Conservation (phyloP, 2,113 vertebrate species). For the Tyto alba region DNA sequence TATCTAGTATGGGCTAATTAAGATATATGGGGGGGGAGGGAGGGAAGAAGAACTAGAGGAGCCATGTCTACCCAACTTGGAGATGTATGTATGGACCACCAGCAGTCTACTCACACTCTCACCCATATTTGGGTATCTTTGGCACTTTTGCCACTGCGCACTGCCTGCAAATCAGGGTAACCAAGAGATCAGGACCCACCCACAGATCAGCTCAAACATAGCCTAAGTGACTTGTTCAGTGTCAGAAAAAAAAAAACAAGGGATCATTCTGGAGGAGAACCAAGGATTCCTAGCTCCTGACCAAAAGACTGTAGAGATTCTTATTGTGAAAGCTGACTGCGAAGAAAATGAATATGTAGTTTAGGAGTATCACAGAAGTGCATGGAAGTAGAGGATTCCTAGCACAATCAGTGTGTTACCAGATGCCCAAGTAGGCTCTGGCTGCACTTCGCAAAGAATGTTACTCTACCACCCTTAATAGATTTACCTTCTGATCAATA, state of each 20-base stretch:
- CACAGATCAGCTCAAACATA: fast-evolving
- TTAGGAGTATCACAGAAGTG: not conserved
- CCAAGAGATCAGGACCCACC: fast-evolving
- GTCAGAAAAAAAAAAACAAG: not conserved
- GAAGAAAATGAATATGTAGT: not conserved
- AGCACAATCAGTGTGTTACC: not conserved
- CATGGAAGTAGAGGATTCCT: not conserved
- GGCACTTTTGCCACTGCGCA: fast-evolving
- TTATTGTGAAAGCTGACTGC: not conserved
- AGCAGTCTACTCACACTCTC: not conserved
- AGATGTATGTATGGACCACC: not conserved
- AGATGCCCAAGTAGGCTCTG: not conserved
- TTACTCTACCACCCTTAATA: not conserved
- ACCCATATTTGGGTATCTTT: not conserved
- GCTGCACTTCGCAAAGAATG: not conserved
- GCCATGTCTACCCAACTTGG: not conserved
- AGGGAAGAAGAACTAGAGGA: not conserved
- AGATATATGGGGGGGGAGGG: not conserved
- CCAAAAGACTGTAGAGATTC: not conserved
- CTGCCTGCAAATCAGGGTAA: not conserved
- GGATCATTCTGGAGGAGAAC: not conserved
- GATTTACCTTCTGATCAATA: slow-evolving; percentile 18
- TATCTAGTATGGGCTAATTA: not conserved
- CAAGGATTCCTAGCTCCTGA: not conserved
- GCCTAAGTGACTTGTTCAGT: not conserved